Evolutionary conservation across 2,888 invertebrate genomes (phyloP).

Genomic region (Odiellus spinosus): DNA sequence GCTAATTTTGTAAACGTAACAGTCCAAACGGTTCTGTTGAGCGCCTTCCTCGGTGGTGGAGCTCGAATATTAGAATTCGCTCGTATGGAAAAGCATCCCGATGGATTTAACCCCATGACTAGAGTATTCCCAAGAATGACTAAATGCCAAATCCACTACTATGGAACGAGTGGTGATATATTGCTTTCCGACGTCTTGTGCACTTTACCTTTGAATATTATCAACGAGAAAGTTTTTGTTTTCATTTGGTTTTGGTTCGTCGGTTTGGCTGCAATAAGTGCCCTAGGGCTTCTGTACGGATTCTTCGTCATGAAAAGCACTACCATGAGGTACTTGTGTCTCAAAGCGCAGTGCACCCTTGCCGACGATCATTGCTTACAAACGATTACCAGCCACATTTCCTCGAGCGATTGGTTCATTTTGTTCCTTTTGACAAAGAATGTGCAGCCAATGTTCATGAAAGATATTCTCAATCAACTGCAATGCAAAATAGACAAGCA

Average conservation of each 20-base stretch:
- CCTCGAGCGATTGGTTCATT: slow-evolving; percentile 20
- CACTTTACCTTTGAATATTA: slow-evolving; percentile 70
- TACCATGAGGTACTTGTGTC: slow-evolving; percentile 5
- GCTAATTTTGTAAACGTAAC: slow-evolving; percentile 61
- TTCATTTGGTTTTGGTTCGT: slow-evolving; percentile 71
- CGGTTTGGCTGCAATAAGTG: slow-evolving; percentile 14
- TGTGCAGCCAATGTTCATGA: slow-evolving; percentile 70
- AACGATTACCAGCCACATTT: slow-evolving; percentile 8
- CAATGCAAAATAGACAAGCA: too few relatives aligned
- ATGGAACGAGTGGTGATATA: slow-evolving; percentile 69
- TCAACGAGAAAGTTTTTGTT: slow-evolving; percentile 84
- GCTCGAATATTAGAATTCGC: slow-evolving; percentile 23
- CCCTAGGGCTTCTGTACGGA: slow-evolving; percentile 18
- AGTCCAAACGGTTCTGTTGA: slow-evolving; percentile 56
- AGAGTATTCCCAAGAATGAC: slow-evolving; percentile 62
- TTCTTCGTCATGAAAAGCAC: slow-evolving; percentile 5
- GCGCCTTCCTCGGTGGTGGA: slow-evolving; percentile 32
- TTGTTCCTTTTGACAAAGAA: slow-evolving; percentile 38
- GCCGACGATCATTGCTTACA: slow-evolving; percentile 8
- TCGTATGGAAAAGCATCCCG: slow-evolving; percentile 32
- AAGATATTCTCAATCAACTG: slow-evolving; percentile 33
- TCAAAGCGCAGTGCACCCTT: slow-evolving; percentile 13
- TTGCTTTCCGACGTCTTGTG: slow-evolving; percentile 74
- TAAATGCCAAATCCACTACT: slow-evolving; percentile 81
- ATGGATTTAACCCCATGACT: slow-evolving; percentile 70